Base-by-base conservation (phyloP, 1,140 invertebrate genomes). In the Drosophila teissieri region DNA sequence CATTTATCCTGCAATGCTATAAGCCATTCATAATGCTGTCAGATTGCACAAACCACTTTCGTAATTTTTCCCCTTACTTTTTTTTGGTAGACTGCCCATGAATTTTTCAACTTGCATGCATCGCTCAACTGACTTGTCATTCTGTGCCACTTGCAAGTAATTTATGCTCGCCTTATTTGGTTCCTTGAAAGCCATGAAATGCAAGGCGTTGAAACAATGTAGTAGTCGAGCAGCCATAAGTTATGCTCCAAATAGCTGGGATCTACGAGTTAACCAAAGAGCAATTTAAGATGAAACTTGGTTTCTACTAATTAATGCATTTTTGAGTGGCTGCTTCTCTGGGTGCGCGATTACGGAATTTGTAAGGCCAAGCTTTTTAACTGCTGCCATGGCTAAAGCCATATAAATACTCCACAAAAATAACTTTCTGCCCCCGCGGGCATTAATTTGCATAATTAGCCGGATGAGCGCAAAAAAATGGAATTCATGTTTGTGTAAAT, bases 371-470 rank as follows among this genome's bases (percentile, higher is more conserved):
- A 45, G 58, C 39, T 60, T 49, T 68, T 49, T 49, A 22, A 24
- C 40, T 45, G 34, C 56, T 48, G 22, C 17, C 54, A 19, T 34
- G 51, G 63, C 48, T 22, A 27, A 55, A 55, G 34, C 53, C 64
- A 55, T 37, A 70, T 69, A 70, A 70, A 70, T 68, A 70, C 19
- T 31, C 64, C 64, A 70, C 67, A 70, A 70, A 70, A 70, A 70
- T 70, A 57, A 70, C 64, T 69, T 70, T 70, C 27, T 27, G 19
- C 51, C 36, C 31, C 44, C 58, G 37, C 51, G 44, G 52, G 51
- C 39, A 69, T 60, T 73, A 53, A 88, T 88, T 86, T 79, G 75
- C 83, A 86, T 86, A 79, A 77, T 77, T 77, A 77, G 73, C 49
- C 44, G 60, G 46, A 42, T 53, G 40, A 76, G 44, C 51, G 40